These are phyloP conservation scores for Aix galericulata DNA, from an alignment of 2,113 vertebrate genomes.

Conservation along the genomic window DNA sequence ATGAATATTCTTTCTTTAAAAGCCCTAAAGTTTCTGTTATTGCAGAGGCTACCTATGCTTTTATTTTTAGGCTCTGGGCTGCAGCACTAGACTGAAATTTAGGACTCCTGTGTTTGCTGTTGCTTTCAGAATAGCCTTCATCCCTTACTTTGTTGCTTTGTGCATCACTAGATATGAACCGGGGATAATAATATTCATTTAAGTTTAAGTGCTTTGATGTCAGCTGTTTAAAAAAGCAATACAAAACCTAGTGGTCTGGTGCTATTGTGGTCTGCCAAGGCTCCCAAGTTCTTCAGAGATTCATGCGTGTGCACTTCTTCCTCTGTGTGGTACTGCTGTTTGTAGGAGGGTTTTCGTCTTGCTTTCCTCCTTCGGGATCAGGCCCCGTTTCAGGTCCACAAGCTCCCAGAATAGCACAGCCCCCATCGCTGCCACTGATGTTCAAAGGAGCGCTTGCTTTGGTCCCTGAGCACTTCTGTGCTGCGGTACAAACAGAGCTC, in stretches of 20 bases:
- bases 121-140: not conserved
- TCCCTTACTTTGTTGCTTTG: not conserved
- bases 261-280: not conserved
- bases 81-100: not conserved
- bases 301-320: fast-evolving
- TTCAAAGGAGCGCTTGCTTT: not conserved
- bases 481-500: not conserved
- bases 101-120: not conserved
- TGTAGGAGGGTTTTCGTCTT: not conserved
- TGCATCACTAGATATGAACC: not conserved
- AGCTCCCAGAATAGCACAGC: not conserved
- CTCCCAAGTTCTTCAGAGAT: not conserved
- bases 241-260: not conserved
- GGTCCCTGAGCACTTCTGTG: not conserved
- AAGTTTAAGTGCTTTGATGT: not conserved
- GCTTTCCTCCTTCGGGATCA: not conserved
- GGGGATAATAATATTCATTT: too few relatives aligned
- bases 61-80: not conserved
- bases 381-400: not conserved
- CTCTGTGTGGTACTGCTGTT: not conserved
- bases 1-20: not conserved
- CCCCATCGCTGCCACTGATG: not conserved
- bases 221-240: not conserved
- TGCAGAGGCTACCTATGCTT: not conserved
- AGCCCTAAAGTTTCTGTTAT: not conserved